These are phyloP conservation scores for Festucalex cinctus DNA, from an alignment of 2,113 vertebrate species.

Conservation along the genomic window DNA sequence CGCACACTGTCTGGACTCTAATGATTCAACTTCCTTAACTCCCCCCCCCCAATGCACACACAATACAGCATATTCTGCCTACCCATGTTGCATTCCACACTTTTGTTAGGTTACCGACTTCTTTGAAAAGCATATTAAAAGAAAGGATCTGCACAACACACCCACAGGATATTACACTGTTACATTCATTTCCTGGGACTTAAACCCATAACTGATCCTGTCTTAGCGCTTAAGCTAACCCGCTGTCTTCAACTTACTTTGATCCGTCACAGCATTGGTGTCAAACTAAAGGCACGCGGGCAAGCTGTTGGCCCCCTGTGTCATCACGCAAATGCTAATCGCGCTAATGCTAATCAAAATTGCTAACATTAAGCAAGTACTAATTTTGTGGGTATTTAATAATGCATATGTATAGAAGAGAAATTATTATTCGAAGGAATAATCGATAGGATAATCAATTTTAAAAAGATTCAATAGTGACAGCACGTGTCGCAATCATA, in stretches of 20 bases:
- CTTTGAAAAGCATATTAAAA: not conserved
- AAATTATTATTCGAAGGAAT: too few relatives aligned
- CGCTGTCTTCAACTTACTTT: not conserved
- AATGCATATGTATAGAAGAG: too few relatives aligned
- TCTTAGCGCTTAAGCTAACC: not conserved
- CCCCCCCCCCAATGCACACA: not conserved
- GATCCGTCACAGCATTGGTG: not conserved
- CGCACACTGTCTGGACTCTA: slow-evolving; percentile 37
- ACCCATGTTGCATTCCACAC: not conserved
- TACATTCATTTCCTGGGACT: slow-evolving; percentile 4
- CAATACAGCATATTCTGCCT: not conserved
- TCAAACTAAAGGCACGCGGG: not conserved
- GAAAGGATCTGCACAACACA: not conserved
- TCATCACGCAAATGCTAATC: too few relatives aligned
- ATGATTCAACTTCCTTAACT: slow-evolving; percentile 17
- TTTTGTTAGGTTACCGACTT: not conserved
- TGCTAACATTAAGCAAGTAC: too few relatives aligned
- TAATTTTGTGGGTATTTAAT: too few relatives aligned
- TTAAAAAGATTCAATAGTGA: too few relatives aligned
- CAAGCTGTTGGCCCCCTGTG: too few relatives aligned
- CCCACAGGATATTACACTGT: not conserved
- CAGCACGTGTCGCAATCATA: too few relatives aligned
- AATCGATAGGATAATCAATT: too few relatives aligned
- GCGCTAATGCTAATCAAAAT: too few relatives aligned
- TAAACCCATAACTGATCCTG: not conserved